A percentile compares a stretch with the other conserved stretches of the same genome.
These are phyloP conservation scores for Tringa solitaria DNA, from an alignment of 2,113 vertebrate species.

Conservation along the genomic window DNA sequence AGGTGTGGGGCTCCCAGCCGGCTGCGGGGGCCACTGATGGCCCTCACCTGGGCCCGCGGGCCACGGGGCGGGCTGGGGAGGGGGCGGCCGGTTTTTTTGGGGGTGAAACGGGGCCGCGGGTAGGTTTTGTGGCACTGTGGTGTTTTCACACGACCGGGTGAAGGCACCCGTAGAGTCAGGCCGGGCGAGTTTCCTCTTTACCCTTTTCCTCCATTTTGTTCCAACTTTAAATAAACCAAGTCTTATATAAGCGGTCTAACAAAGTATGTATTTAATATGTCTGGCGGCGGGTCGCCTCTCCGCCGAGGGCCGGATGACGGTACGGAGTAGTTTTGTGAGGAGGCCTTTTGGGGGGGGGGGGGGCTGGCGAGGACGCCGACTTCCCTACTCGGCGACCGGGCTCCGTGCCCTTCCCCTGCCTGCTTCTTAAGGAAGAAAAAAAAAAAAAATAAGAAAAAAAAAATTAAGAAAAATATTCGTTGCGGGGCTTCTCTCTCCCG, in stretches of 20 bases:
- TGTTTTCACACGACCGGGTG: background rate
- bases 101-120: background rate
- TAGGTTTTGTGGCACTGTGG: background rate
- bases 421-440: background rate
- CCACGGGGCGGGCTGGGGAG: background rate
- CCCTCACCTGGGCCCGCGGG: background rate
- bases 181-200: background rate
- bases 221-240: constrained; percentile 39
- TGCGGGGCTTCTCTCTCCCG: background rate
- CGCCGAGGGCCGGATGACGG: background rate
- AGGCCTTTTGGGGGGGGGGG: background rate
- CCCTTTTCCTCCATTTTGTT: constrained; percentile 61
- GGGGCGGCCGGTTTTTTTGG: background rate
- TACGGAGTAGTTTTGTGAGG: background rate
- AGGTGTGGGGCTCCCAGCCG: background rate
- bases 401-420: background rate
- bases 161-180: background rate
- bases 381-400: background rate
- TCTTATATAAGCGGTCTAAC: constrained; percentile 2
- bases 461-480: background rate
- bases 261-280: constrained; percentile 22
- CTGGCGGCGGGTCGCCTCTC: background rate
- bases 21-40: background rate
- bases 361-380: background rate
- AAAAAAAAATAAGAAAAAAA: background rate